Percentiles rank a stretch among this genome's conserved stretches.
phyloP scores from a whole-genome alignment of 2,888 invertebrate species.

The Leucophora obtusa region DNA sequence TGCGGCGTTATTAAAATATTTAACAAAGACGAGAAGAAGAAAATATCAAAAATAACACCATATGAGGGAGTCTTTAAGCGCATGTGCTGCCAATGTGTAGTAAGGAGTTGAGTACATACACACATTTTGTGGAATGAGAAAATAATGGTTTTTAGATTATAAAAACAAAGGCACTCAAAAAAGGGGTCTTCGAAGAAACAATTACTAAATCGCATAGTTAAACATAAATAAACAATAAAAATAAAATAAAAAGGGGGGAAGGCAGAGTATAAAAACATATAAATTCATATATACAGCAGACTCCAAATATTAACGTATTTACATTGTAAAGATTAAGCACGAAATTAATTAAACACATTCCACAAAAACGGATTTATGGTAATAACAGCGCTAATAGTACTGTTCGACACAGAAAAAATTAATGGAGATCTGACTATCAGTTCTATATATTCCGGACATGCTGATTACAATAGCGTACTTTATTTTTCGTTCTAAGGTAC shows the following conservation, averaged over 20 bases:
- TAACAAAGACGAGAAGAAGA: neutral
- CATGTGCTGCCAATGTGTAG: constrained; percentile 56
- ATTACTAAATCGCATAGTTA: constrained; percentile 54
- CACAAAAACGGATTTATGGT: too few relatives aligned
- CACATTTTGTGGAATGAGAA: neutral
- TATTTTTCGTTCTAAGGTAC: too few relatives aligned
- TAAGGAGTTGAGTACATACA: constrained; percentile 18
- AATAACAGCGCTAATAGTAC: too few relatives aligned
- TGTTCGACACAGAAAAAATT: too few relatives aligned
- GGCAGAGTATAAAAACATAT: neutral
- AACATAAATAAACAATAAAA: constrained; percentile 36
- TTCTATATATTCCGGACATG: too few relatives aligned
- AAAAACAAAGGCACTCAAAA: neutral
- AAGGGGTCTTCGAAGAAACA: constrained; percentile 20
- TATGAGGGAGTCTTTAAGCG: constrained; percentile 39
- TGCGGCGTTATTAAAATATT: constrained; percentile 46
- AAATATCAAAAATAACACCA: constrained; percentile 15
- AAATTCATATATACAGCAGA: neutral
- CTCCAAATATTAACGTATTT: neutral
- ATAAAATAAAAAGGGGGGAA: constrained; percentile 6
- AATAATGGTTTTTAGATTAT: constrained; percentile 20
- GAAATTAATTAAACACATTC: neutral
- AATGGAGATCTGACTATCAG: too few relatives aligned
- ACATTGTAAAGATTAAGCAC: neutral
- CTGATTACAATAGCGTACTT: too few relatives aligned